Conservation (phyloP, 2,113 vertebrate species). For the Gallinago jamesoni region DNA sequence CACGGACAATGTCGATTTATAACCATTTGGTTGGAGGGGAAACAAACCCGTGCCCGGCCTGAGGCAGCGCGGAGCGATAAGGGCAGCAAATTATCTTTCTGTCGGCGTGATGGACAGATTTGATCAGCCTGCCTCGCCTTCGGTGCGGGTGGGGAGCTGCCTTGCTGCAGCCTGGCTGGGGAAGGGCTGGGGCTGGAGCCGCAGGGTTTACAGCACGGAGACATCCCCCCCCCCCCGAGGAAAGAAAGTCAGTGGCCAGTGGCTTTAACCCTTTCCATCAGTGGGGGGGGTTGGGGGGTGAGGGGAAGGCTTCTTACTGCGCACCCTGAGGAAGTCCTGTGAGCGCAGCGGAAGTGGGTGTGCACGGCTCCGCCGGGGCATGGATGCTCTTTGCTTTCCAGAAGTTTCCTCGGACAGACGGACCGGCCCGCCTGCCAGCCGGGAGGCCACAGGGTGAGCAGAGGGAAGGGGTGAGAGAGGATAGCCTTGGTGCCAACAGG, state of each 20-base stretch:
- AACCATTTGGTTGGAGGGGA: constrained; percentile 22
- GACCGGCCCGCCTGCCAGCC: not conserved
- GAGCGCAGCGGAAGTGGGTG: not conserved
- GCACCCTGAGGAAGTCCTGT: not conserved
- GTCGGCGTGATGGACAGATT: not conserved
- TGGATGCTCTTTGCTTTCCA: not conserved
- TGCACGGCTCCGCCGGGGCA: not conserved
- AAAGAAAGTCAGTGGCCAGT: not conserved
- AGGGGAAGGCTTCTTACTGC: not conserved
- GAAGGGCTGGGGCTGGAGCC: not conserved
- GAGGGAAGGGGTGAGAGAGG: not conserved
- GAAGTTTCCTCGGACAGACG: not conserved
- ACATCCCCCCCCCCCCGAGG: not conserved
- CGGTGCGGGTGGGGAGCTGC: not conserved
- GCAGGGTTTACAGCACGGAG: not conserved
- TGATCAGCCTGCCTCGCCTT: not conserved
- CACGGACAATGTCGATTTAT: not conserved
- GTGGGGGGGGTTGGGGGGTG: not conserved
- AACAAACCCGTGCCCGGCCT: not conserved
- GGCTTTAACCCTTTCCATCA: not conserved
- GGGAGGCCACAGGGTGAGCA: rapidly evolving
- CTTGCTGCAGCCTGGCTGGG: not conserved
- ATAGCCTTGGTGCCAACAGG: not conserved
- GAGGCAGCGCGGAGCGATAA: constrained; percentile 2
- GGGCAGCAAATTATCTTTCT: constrained; percentile 30